phyloP scores from a whole-genome alignment of 2,888 invertebrate genomes.

The Chaitophorus viminalis region DNA sequence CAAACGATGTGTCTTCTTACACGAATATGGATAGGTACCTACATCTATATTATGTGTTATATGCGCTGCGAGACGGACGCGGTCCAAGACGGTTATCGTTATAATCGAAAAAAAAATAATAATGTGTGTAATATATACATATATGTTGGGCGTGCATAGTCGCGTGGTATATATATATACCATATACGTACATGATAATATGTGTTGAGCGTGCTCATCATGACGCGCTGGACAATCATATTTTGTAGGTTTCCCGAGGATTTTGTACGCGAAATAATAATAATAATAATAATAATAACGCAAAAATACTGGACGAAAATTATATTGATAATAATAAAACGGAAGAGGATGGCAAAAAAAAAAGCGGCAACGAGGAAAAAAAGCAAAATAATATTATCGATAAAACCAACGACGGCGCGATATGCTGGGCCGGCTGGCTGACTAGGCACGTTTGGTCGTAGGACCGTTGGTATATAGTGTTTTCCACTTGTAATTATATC shows the following conservation, averaged over 20 bases:
- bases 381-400: background rate
- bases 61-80: background rate
- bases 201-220: too few relatives aligned
- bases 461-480: background rate
- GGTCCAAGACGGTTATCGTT: background rate
- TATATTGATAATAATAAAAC: background rate
- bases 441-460: conserved; percentile 18
- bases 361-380: background rate
- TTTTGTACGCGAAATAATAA: background rate
- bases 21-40: too few relatives aligned
- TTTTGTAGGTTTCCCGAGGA: background rate
- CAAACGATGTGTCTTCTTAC: background rate
- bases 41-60: too few relatives aligned
- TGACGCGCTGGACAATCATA: background rate
- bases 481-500: conserved; percentile 28
- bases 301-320: background rate
- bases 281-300: background rate
- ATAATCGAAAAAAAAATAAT: background rate
- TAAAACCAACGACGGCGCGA: background rate
- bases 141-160: background rate
- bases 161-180: background rate
- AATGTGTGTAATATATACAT: too few relatives aligned
- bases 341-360: background rate
- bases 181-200: too few relatives aligned
- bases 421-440: background rate